A percentile compares a stretch with the other conserved stretches of the same genome.
Conservation (phyloP, 2,888 invertebrate species). For the Meloe dianella region DNA sequence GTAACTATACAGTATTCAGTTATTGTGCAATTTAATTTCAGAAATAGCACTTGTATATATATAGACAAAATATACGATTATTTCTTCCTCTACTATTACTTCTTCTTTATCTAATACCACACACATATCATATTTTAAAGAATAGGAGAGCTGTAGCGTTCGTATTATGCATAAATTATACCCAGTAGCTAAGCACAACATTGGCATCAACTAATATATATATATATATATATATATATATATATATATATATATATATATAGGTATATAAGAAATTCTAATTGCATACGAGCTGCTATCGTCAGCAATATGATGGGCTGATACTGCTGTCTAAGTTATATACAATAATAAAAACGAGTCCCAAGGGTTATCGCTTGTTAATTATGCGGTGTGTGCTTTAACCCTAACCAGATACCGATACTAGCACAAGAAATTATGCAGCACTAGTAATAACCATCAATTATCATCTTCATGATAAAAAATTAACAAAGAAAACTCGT, state of each 20-base stretch:
- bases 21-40: slow-evolving; percentile 12
- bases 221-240: no score
- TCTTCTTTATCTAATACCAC: slow-evolving; percentile 13
- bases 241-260: no score
- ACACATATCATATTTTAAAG: slow-evolving; percentile 16
- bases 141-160: background rate
- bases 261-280: slow-evolving; percentile 24
- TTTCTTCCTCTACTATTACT: slow-evolving; percentile 7
- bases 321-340: slow-evolving; percentile 23
- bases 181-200: slow-evolving; percentile 16
- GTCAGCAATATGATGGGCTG: slow-evolving; percentile 29
- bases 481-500: slow-evolving; percentile 18
- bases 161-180: slow-evolving; percentile 25
- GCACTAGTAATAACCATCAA: background rate
- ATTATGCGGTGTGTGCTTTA: background rate
- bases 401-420: background rate
- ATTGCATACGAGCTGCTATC: slow-evolving; percentile 24
- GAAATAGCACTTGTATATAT: slow-evolving; percentile 4
- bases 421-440: background rate
- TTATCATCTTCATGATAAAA: background rate
- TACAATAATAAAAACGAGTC: slow-evolving; percentile 25
- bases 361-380: background rate
- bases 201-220: slow-evolving; percentile 16
- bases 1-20: slow-evolving; percentile 11
- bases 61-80: slow-evolving; percentile 2